phyloP scores from a whole-genome alignment of 2,888 invertebrate genomes.

The Phymatocera aterrima region DNA sequence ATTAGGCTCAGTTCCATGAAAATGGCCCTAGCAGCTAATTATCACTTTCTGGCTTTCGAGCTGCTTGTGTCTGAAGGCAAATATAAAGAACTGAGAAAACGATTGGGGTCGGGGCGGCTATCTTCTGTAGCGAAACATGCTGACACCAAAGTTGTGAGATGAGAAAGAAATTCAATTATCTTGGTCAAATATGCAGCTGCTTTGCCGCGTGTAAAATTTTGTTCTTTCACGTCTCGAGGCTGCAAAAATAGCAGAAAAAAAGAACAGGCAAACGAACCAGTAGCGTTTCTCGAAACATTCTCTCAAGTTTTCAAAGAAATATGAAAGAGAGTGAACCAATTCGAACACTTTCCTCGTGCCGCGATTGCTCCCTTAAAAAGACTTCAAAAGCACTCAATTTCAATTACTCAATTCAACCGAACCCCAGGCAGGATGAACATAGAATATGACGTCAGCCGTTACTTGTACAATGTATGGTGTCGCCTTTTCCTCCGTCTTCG shows the following conservation, averaged over 20 bases:
- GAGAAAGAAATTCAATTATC: too few relatives aligned
- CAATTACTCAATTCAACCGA: constrained; percentile 2
- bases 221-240: too few relatives aligned
- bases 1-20: not conserved
- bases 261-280: not conserved
- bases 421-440: not conserved
- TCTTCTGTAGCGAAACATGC: too few relatives aligned
- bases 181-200: not conserved
- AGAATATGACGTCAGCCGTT: constrained; percentile 21
- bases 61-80: not conserved
- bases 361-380: not conserved
- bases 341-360: not conserved
- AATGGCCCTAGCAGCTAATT: not conserved
- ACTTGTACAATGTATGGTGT: constrained; percentile 5
- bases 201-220: too few relatives aligned
- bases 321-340: not conserved
- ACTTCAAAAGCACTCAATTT: not conserved
- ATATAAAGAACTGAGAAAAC: not conserved
- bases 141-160: too few relatives aligned
- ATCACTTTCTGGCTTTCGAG: not conserved
- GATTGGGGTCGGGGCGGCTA: too few relatives aligned
- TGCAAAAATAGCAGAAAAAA: too few relatives aligned
- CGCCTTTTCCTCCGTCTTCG: constrained; percentile 36
- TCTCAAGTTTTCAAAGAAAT: not conserved
- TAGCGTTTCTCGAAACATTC: not conserved